These are phyloP conservation scores for Channallabes apus DNA, from an alignment of 2,797 vertebrate genomes.

Conservation along the genomic window DNA sequence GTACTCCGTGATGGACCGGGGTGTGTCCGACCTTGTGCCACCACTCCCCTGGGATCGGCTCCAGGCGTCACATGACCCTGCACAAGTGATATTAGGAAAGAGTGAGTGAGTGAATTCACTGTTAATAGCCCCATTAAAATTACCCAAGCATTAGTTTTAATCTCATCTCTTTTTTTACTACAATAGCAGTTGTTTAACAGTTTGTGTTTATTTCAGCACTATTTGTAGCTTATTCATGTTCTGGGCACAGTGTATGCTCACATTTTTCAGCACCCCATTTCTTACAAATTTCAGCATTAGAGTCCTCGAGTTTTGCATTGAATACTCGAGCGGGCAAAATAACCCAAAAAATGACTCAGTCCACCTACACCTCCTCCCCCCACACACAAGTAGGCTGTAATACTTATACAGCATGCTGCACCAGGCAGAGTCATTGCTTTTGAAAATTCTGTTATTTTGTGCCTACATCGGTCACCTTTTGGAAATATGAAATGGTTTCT, in stretches of 20 bases:
- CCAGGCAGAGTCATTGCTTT: neutral
- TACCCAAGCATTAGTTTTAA: neutral
- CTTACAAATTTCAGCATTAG: slow-evolving; percentile 9
- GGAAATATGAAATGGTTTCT: neutral
- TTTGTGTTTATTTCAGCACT: neutral
- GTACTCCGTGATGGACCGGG: no score
- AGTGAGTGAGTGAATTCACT: neutral
- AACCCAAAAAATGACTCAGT: slow-evolving; percentile 21
- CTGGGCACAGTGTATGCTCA: neutral
- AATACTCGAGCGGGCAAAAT: neutral
- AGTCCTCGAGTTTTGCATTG: neutral
- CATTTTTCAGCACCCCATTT: neutral
- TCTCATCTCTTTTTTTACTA: neutral
- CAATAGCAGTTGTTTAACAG: neutral
- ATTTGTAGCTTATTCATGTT: neutral
- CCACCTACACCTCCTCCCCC: slow-evolving; percentile 16
- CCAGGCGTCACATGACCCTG: no score
- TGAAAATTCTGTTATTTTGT: neutral
- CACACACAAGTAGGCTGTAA: neutral
- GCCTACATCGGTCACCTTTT: neutral
- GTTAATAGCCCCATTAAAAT: neutral
- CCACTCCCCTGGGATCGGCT: no score
- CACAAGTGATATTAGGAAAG: no score
- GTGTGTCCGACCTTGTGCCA: no score
- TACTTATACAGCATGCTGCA: slow-evolving; percentile 15